phyloP scores from a whole-genome alignment of 30 jellyfish, hydroid and myxozoan species.

The Sanderia malayensis region DNA sequence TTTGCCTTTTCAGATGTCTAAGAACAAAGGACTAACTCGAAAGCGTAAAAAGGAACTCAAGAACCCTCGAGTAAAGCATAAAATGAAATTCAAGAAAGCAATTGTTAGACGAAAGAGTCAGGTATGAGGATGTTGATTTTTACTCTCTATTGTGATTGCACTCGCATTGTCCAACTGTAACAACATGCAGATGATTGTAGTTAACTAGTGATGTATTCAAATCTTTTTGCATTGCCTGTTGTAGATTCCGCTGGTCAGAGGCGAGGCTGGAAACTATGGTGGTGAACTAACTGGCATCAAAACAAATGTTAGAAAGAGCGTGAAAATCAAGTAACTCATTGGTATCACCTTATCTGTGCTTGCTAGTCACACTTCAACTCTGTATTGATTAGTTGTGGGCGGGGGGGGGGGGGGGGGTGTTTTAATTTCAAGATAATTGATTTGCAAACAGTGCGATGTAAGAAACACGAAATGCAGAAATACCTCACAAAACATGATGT shows the following conservation, averaged over 20 bases:
- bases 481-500: too few relatives aligned
- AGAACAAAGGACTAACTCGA: slow-evolving; percentile 91
- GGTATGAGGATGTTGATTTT: slow-evolving; percentile 46
- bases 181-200: not conserved
- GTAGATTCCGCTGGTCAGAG: slow-evolving; percentile 80
- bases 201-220: not conserved
- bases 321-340: slow-evolving; percentile 62
- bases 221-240: not conserved
- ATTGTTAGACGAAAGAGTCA: slow-evolving; percentile 76
- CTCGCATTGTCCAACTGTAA: not conserved
- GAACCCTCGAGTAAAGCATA: slow-evolving; percentile 96
- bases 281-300: slow-evolving; percentile 96
- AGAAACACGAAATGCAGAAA: too few relatives aligned
- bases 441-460: too few relatives aligned
- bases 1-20: slow-evolving; percentile 85
- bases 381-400: too few relatives aligned
- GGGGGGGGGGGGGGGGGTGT: too few relatives aligned
- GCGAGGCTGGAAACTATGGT: slow-evolving; percentile 74
- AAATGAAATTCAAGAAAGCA: slow-evolving; percentile 91
- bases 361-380: too few relatives aligned
- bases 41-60: slow-evolving; percentile 91
- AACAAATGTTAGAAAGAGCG: slow-evolving; percentile 73
- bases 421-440: too few relatives aligned
- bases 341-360: too few relatives aligned
- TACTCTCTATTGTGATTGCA: not conserved